Conservation (phyloP, 2,113 vertebrate genomes). For the Cyanistes caeruleus region DNA sequence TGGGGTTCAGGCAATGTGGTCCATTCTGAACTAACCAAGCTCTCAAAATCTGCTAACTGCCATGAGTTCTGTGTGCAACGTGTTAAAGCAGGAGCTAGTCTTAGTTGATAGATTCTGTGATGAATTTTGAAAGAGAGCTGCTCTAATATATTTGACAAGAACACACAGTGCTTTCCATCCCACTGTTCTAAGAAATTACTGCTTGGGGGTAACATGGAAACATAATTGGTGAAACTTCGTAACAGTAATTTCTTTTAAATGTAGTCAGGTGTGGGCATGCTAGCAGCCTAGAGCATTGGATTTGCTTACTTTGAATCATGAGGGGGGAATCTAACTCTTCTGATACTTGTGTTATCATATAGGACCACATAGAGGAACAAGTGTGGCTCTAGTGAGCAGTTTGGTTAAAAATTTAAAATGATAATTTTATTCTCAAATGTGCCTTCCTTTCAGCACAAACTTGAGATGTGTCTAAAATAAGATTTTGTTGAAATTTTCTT, state of each 20-base stretch:
- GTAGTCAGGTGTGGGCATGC: not conserved
- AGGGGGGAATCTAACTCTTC: not conserved
- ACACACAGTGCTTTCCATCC: not conserved
- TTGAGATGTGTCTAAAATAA: not conserved
- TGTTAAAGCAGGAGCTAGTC: not conserved
- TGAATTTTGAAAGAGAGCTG: not conserved
- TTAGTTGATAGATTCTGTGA: not conserved
- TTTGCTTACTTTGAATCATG: not conserved
- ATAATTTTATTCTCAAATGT: not conserved
- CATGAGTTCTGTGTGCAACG: rapidly evolving
- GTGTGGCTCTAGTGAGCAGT: not conserved
- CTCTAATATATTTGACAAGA: not conserved
- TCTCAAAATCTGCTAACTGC: not conserved
- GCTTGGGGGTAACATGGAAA: not conserved
- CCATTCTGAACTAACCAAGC: not conserved
- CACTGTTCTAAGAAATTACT: not conserved
- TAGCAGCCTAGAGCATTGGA: not conserved
- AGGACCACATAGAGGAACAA: not conserved
- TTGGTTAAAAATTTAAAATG: not conserved
- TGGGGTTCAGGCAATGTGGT: not conserved
- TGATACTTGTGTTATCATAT: not conserved
- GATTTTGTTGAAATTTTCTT: not conserved
- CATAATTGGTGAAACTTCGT: not conserved
- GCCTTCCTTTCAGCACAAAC: not conserved
- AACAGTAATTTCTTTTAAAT: not conserved